A percentile compares a stretch with the other conserved stretches of the same genome.
Conservation (phyloP, 2,888 invertebrate genomes). For the Calliopum simillimum region DNA sequence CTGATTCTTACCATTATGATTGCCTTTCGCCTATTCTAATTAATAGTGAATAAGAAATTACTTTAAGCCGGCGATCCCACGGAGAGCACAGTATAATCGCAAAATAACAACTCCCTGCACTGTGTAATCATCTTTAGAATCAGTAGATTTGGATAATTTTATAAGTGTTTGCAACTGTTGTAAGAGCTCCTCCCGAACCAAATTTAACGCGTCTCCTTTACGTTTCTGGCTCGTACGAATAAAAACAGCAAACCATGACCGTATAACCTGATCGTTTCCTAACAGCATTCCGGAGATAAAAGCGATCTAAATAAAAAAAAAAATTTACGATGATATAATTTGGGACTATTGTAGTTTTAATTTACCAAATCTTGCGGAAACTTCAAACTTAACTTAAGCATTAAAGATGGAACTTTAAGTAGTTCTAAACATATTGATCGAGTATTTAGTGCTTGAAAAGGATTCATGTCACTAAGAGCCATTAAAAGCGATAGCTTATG, state of each 20-base stretch:
- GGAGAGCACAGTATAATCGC: slow-evolving; percentile 89
- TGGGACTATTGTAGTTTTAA: neutral
- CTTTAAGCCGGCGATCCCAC: slow-evolving; percentile 94
- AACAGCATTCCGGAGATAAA: slow-evolving; percentile 90
- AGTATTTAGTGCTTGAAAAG: slow-evolving; percentile 85
- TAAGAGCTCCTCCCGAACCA: slow-evolving; percentile 81
- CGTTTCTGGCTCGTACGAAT: slow-evolving; percentile 78
- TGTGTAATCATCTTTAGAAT: slow-evolving; percentile 74
- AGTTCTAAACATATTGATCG: slow-evolving; percentile 90
- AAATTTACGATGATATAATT: neutral
- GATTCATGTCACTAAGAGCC: slow-evolving; percentile 89
- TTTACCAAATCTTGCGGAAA: slow-evolving; percentile 73
- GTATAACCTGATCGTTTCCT: slow-evolving; percentile 88
- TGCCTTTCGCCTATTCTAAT: neutral
- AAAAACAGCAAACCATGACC: slow-evolving; percentile 94
- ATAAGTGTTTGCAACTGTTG: slow-evolving; percentile 76
- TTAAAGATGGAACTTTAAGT: slow-evolving; percentile 89
- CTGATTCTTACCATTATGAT: no score
- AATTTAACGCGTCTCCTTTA: slow-evolving; percentile 75
- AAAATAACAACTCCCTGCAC: slow-evolving; percentile 92
- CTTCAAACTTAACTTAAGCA: slow-evolving; percentile 84
- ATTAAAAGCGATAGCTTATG: slow-evolving; percentile 80
- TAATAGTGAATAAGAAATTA: slow-evolving; percentile 63
- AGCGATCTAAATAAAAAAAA: slow-evolving; percentile 70
- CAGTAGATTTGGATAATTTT: slow-evolving; percentile 73